phyloP scores from a whole-genome alignment of 2,113 vertebrate species.

The Passer domesticus region DNA sequence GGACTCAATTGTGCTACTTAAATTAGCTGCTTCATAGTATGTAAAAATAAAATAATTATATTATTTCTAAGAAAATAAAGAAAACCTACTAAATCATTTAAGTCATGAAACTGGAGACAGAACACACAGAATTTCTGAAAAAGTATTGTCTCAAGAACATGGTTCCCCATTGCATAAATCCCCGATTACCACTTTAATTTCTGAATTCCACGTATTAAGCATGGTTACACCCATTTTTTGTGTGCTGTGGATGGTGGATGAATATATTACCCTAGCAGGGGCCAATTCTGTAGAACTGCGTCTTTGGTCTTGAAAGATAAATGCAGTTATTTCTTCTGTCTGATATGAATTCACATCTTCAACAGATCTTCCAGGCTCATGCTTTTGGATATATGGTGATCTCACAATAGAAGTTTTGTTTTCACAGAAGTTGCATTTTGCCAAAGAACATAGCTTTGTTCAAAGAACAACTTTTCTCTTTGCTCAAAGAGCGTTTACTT shows the following conservation, averaged over 20 bases:
- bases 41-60: not conserved
- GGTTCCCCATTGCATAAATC: not conserved
- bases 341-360: not conserved
- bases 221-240: not conserved
- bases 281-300: not conserved
- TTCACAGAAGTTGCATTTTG: not conserved
- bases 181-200: not conserved
- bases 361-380: not conserved
- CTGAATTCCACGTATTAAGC: not conserved
- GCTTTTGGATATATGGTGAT: not conserved
- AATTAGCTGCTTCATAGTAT: not conserved
- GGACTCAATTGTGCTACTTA: not conserved
- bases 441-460: not conserved
- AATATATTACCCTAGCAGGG: not conserved
- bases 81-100: not conserved
- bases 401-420: not conserved
- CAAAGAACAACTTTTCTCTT: not conserved
- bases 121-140: not conserved
- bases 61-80: not conserved
- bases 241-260: not conserved
- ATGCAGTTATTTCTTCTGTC: not conserved
- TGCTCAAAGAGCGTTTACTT: not conserved
- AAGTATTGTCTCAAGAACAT: not conserved
- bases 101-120: not conserved
- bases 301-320: not conserved